Evolutionary conservation across 1,140 invertebrate genomes (phyloP).

Genomic region (Orussus abietinus): DNA sequence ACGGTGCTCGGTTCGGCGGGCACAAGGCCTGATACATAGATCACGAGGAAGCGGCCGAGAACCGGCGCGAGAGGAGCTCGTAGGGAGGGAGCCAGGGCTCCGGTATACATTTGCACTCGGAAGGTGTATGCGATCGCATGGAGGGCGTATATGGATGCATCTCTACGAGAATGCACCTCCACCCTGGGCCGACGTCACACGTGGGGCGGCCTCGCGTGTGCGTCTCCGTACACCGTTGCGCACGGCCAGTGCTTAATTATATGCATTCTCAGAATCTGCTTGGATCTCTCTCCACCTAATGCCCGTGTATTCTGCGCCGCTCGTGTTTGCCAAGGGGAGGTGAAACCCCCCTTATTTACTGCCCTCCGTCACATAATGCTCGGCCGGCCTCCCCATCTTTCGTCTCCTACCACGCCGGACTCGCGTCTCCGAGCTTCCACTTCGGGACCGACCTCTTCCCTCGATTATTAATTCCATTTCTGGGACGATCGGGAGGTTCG

Average conservation of each 20-base stretch:
- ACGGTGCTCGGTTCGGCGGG: slow-evolving; percentile 32
- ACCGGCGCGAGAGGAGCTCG: slow-evolving; percentile 7
- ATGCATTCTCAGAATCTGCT: slow-evolving; percentile 46
- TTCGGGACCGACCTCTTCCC: too few species aligned
- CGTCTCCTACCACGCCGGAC: too few species aligned
- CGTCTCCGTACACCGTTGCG: slow-evolving; percentile 6
- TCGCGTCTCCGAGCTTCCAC: too few species aligned
- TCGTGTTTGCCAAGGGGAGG: slow-evolving; percentile 29
- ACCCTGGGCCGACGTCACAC: slow-evolving; percentile 17
- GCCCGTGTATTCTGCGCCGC: slow-evolving; percentile 30
- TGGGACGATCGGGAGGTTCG: too few species aligned
- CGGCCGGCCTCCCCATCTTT: neutral
- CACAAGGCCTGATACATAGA: slow-evolving; percentile 39
- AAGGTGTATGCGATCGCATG: neutral
- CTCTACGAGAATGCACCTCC: slow-evolving; percentile 16
- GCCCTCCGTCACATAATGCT: slow-evolving; percentile 27
- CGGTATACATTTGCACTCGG: slow-evolving; percentile 4
- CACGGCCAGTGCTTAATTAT: slow-evolving; percentile 40
- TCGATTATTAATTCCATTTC: too few species aligned
- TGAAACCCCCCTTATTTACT: slow-evolving; percentile 31
- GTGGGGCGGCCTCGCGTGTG: slow-evolving; percentile 5
- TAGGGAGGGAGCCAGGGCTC: slow-evolving; percentile 8
- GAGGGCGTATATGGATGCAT: slow-evolving; percentile 17
- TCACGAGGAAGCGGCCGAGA: slow-evolving; percentile 27
- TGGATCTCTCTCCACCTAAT: slow-evolving; percentile 36